Conservation (phyloP, 1,140 invertebrate species). For the Penaeus japonicus region DNA sequence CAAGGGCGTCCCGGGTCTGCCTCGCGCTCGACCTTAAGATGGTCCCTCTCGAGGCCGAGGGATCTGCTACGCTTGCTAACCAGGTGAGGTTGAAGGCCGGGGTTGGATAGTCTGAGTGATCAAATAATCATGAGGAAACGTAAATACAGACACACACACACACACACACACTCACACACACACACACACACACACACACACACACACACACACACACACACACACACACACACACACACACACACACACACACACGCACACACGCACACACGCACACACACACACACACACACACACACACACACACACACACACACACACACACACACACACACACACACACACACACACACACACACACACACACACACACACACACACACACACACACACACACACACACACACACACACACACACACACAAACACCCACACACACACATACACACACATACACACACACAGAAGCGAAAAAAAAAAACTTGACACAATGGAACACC, state of each 20-base stretch:
- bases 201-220: too few relatives aligned
- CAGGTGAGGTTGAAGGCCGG: neutral
- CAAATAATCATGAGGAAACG: neutral
- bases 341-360: too few relatives aligned
- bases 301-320: neutral
- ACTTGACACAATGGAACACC: neutral
- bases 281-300: neutral
- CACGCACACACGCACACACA: neutral
- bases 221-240: too few relatives aligned
- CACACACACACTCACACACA: neutral
- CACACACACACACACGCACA: too few relatives aligned
- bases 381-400: too few relatives aligned
- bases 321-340: neutral
- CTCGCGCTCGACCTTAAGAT: conserved; percentile 56
- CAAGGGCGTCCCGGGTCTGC: conserved; percentile 60
- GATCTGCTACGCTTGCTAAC: conserved; percentile 2
- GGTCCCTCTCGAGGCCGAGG: conserved; percentile 4
- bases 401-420: too few relatives aligned
- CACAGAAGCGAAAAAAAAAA: neutral
- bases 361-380: too few relatives aligned
- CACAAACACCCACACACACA: too few relatives aligned
- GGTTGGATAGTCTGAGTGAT: neutral
- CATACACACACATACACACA: too few relatives aligned
- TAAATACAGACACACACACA: neutral
- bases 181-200: too few relatives aligned